Base-by-base conservation (phyloP, 53 echinoderm and acorn worm species). In the Astropecten irregularis region DNA sequence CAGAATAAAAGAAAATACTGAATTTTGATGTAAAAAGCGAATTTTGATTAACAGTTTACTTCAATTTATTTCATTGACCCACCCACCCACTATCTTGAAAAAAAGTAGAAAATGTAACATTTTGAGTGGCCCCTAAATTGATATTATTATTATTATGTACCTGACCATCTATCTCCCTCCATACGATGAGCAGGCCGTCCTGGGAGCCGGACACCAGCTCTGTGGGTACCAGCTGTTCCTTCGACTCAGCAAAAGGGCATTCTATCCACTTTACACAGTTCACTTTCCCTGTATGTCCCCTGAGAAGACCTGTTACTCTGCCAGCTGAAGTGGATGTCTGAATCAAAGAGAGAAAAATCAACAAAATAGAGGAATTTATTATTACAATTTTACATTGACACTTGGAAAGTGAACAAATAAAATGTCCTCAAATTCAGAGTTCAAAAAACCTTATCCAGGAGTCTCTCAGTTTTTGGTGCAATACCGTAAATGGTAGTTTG, bases 231-330 rank as follows among this genome's bases (percentile, higher is more conserved):
- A 79, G 48, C 51, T 76, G 65, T 0, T 49, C 76, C 25, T 50
- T 85, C 44, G 44, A 31, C 49, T 40, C 61, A 11, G 47, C 30
- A 28, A 62, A 46, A 7, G 88, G 88, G 35, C 88, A 88, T 23
- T 91, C 73, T 11, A 96, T 66, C 93, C 91, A 96, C 50, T 71
- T 89, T 14, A 96, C 90, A 63, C 94, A 96, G 83, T 96, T 94
- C 23, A 96, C 96, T 76, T 87, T 83, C n/a, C 82, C 94, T 46
- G 50, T 89, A 88, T 96, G 96, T 19, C 96, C 93, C 49, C 53
- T 84, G 34, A 96, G 71, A 35, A 96, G 62, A 1, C 48, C 37
- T 2, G 21, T 40, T 2, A 96, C 32, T 19, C 64, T 61, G 15
- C 90, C 83, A 31, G 85, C 76, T 26, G 60, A 83, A 84, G 83